Percentiles rank a stretch among this genome's conserved stretches.
Conservation (phyloP, 2,888 invertebrate species). For the Achlya flavicornis region DNA sequence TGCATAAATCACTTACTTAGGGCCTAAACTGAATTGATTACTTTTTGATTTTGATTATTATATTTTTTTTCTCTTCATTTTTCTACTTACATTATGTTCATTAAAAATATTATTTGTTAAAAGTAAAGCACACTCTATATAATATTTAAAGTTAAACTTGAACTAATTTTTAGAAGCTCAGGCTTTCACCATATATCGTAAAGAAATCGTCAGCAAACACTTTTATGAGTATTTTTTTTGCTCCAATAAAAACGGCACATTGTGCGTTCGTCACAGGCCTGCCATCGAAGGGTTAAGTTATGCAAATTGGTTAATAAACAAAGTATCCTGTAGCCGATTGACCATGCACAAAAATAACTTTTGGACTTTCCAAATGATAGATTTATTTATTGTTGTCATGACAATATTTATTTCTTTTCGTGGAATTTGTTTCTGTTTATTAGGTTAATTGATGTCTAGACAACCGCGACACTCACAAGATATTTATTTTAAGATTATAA, state of each 20-base stretch:
- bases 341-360: slow-evolving; percentile 49
- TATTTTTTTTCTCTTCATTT: too few relatives aligned
- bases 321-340: slow-evolving; percentile 49
- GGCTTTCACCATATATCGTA: slow-evolving; percentile 52
- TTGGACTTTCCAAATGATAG: slow-evolving; percentile 48
- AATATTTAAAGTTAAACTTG: slow-evolving; percentile 15
- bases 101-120: not conserved
- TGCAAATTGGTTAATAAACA: slow-evolving; percentile 76
- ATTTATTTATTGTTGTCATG: slow-evolving; percentile 16
- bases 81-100: too few relatives aligned
- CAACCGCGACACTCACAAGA: too few relatives aligned
- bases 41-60: too few relatives aligned
- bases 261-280: slow-evolving; percentile 49
- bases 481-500: too few relatives aligned
- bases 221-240: slow-evolving; percentile 67
- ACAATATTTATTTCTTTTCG: slow-evolving; percentile 10
- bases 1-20: too few relatives aligned
- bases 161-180: slow-evolving; percentile 32
- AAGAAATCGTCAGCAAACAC: slow-evolving; percentile 63
- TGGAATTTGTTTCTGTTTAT: slow-evolving; percentile 16
- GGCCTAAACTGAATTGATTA: too few relatives aligned
- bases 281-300: slow-evolving; percentile 75
- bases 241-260: slow-evolving; percentile 65
- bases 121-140: slow-evolving; percentile 2
- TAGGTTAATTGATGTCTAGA: not conserved